Base-by-base conservation (phyloP, 2,113 vertebrate species). In the Balaenoptera acutorostrata region DNA sequence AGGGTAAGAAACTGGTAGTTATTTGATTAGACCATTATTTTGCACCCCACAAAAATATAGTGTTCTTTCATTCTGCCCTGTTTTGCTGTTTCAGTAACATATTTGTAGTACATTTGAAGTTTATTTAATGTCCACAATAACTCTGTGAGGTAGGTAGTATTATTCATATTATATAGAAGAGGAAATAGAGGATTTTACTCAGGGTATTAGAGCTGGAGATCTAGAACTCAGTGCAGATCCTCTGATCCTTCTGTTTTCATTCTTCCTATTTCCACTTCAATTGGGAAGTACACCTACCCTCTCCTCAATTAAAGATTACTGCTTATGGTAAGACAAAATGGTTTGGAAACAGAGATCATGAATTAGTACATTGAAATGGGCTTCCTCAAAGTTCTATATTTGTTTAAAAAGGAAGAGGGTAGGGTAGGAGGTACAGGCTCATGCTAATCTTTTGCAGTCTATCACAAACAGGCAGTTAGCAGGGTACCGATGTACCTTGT, bases 161-260 rank as follows among this genome's bases (percentile, higher is more conserved):
- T 57, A 77, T n/a, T 94, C 31, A 61, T 18, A 36, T 96, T 96
- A 90, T 78, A 55, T 57, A 72, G 39, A 66, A 93, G 27, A 84
- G 29, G 68, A 71, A 77, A 59, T 61, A 63, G 55, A 74, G 36
- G 29, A 46, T 92, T 88, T 93, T 95, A 72, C 25, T 91, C 15
- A 68, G 49, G 33, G 4, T 75, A 4, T 75, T 72, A 72, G 25
- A 81, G 68, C 33, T 94, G 27, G 92, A 90, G 64, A 71, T 29
- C 23, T 88, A 74, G 41, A 93, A 72, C 10, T 87, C 68, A 77
- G 1, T 88, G 63, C 13, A 71, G 20, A 41, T 91, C 61, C 21
- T 88, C 49, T 90, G 66, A 94, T 92, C 93, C 14, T 90, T 77
- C 20, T 93, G 33, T 88, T 95, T 86, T 90, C 29, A 66, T 90